phyloP scores from a whole-genome alignment of 2,888 invertebrate genomes.

The Cheilosia variabilis region DNA sequence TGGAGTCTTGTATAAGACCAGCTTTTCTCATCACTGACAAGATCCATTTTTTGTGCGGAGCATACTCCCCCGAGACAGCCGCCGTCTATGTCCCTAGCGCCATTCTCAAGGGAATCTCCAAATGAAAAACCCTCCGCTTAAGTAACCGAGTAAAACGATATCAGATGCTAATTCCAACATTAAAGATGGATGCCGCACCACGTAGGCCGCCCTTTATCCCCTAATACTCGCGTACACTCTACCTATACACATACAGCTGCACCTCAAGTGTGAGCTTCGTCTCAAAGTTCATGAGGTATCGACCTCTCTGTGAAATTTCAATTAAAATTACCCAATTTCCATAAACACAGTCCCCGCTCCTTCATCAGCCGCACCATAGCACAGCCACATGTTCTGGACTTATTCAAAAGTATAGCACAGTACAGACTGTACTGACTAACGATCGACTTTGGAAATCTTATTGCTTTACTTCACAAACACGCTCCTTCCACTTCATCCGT shows the following conservation, averaged over 20 bases:
- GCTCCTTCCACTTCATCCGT: slow-evolving; percentile 30
- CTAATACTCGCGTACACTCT: background rate
- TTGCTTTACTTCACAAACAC: slow-evolving; percentile 68
- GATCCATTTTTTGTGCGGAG: too few relatives aligned
- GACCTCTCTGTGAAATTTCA: slow-evolving; percentile 70
- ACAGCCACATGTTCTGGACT: slow-evolving; percentile 59
- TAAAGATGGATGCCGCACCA: background rate
- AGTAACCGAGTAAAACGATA: too few relatives aligned
- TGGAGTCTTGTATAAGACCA: too few relatives aligned
- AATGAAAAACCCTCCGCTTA: too few relatives aligned
- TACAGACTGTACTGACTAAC: slow-evolving; percentile 49
- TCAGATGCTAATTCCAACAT: too few relatives aligned
- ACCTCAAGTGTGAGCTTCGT: slow-evolving; percentile 24
- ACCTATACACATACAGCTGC: background rate
- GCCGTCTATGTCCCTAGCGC: too few relatives aligned
- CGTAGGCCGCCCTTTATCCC: background rate
- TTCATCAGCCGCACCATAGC: slow-evolving; percentile 32
- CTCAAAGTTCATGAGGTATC: slow-evolving; percentile 56
- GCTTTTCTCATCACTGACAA: too few relatives aligned
- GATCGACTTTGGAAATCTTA: slow-evolving; percentile 73
- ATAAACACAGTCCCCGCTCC: slow-evolving; percentile 52
- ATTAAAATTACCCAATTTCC: slow-evolving; percentile 72
- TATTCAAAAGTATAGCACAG: slow-evolving; percentile 44
- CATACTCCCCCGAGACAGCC: too few relatives aligned
- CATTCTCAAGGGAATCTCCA: too few relatives aligned